Percentiles rank a stretch among this genome's conserved stretches.
Evolutionary conservation across 2,888 invertebrate genomes (phyloP).

Genomic region (Hybos culiciformis): DNA sequence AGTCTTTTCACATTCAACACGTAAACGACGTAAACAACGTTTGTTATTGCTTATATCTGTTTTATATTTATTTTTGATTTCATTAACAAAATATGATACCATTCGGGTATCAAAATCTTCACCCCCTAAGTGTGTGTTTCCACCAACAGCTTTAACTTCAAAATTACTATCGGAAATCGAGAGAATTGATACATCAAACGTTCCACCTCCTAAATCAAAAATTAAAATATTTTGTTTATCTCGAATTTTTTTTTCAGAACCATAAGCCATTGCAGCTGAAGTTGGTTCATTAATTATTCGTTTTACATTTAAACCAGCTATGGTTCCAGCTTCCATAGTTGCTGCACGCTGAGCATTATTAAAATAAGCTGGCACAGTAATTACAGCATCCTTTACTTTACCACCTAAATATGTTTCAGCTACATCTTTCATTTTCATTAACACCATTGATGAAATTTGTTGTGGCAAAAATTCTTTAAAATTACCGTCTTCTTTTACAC

Average conservation of each 20-base stretch:
- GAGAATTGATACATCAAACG: slow-evolving; percentile 59
- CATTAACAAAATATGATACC: slow-evolving; percentile 42
- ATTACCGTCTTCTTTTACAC: slow-evolving; percentile 80
- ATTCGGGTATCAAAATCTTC: slow-evolving; percentile 47
- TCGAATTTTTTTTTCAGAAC: slow-evolving; percentile 50
- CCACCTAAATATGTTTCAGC: slow-evolving; percentile 54
- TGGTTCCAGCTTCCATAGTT: slow-evolving; percentile 68
- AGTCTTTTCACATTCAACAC: slow-evolving; percentile 60
- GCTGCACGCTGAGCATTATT: slow-evolving; percentile 62
- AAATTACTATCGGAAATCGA: slow-evolving; percentile 57
- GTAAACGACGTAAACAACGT: slow-evolving; percentile 48
- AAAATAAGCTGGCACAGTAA: slow-evolving; percentile 72
- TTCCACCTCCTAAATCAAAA: slow-evolving; percentile 45
- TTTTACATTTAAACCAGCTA: slow-evolving; percentile 63
- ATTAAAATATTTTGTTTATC: slow-evolving; percentile 52
- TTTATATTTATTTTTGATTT: slow-evolving; percentile 48
- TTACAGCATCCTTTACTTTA: slow-evolving; percentile 55
- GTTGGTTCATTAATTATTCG: slow-evolving; percentile 76
- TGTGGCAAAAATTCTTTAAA: slow-evolving; percentile 80
- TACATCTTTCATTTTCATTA: slow-evolving; percentile 82
- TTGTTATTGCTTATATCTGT: slow-evolving; percentile 49
- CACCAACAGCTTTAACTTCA: slow-evolving; percentile 57
- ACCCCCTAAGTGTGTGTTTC: slow-evolving; percentile 60
- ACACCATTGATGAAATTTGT: slow-evolving; percentile 85
- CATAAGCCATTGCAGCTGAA: slow-evolving; percentile 59